These are phyloP conservation scores for Anastatus disparis DNA, from an alignment of 1,140 invertebrate species.

Conservation along the genomic window DNA sequence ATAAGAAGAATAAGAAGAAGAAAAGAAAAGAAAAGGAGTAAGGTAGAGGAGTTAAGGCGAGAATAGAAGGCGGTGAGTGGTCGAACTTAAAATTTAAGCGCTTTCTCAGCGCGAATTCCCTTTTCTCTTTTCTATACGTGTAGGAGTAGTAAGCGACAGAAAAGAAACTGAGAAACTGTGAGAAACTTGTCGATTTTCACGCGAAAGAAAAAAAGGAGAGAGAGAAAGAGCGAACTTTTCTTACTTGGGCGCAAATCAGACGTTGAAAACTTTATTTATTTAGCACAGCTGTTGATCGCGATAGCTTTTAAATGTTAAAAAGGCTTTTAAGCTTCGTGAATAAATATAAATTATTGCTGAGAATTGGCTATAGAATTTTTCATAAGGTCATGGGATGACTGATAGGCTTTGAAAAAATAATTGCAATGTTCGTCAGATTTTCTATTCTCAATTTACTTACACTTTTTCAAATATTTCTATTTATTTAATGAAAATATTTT, in stretches of 20 bases:
- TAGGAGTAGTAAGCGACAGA: background rate
- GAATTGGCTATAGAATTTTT: no score
- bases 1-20: background rate
- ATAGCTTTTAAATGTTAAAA: background rate
- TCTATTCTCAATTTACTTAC: no score
- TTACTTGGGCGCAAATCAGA: background rate
- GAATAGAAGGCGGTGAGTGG: slow-evolving; percentile 10
- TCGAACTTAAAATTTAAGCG: slow-evolving; percentile 33
- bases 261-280: background rate
- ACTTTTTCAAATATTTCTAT: no score
- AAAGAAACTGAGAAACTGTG: background rate
- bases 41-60: background rate
- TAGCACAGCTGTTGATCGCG: background rate
- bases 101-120: background rate
- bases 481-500: no score
- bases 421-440: no score
- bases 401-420: no score
- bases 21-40: background rate
- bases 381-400: no score
- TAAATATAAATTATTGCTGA: no score
- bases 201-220: no score
- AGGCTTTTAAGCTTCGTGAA: background rate
- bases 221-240: background rate
- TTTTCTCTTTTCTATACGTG: background rate
- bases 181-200: background rate